phyloP scores from a whole-genome alignment of 1,140 invertebrate species.

The Temnothorax curvispinosus region DNA sequence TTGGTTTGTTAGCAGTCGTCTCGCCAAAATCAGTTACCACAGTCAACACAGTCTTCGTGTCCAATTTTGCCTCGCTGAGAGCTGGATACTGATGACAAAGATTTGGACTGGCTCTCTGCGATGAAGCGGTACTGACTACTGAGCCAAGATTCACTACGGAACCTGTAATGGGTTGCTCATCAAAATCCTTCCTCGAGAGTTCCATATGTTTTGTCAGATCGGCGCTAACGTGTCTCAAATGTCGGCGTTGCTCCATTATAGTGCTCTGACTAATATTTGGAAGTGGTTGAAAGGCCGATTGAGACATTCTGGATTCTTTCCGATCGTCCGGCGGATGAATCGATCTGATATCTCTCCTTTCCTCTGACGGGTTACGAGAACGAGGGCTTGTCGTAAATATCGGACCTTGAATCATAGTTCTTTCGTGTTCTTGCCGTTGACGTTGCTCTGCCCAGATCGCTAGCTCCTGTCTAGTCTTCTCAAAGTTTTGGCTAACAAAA shows the following conservation, averaged over 20 bases:
- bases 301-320: constrained; percentile 79
- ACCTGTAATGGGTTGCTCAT: constrained; percentile 83
- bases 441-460: constrained; percentile 84
- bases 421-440: constrained; percentile 83
- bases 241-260: constrained; percentile 84
- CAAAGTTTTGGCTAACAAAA: constrained; percentile 82
- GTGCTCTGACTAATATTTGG: constrained; percentile 83
- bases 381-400: constrained; percentile 81
- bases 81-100: constrained; percentile 83
- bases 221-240: constrained; percentile 84
- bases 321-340: constrained; percentile 72
- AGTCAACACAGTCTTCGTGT: constrained; percentile 79
- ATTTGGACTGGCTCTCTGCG: constrained; percentile 82
- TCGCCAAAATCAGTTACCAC: constrained; percentile 82
- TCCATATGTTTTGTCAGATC: constrained; percentile 85
- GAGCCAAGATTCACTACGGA: constrained; percentile 82
- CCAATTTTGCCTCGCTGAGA: constrained; percentile 81
- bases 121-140: constrained; percentile 68
- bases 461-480: constrained; percentile 83
- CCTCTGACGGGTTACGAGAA: constrained; percentile 82
- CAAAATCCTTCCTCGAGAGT: constrained; percentile 83
- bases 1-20: constrained; percentile 69
- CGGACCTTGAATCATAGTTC: constrained; percentile 76
- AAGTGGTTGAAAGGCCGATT: constrained; percentile 83
- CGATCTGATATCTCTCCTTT: constrained; percentile 74